Conservation (phyloP, 2,888 invertebrate genomes). For the Parnassius mnemosyne region DNA sequence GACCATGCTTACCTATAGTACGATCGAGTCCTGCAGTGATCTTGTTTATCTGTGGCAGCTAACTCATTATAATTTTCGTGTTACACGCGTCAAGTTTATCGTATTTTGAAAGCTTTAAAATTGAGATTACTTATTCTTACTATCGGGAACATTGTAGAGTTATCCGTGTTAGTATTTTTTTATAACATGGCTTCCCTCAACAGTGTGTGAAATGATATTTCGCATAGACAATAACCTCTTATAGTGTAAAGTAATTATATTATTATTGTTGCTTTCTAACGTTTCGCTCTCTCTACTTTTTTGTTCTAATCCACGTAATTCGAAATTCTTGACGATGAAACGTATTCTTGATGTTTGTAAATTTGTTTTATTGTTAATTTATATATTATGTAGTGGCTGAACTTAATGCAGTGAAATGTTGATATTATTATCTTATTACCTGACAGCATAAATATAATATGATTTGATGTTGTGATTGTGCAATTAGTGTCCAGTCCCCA, state of each 20-base stretch:
- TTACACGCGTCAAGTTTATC: conserved; percentile 48
- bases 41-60: conserved; percentile 55
- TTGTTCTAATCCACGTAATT: conserved; percentile 12
- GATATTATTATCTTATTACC: conserved; percentile 10
- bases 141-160: conserved; percentile 55
- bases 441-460: conserved; percentile 16
- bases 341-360: not conserved
- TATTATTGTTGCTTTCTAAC: conserved; percentile 61
- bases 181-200: conserved; percentile 38
- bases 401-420: conserved; percentile 13
- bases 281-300: conserved; percentile 54
- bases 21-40: conserved; percentile 34
- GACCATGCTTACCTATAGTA: conserved; percentile 42
- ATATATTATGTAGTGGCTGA: conserved; percentile 11
- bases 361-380: conserved; percentile 3
- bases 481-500: conserved; percentile 41
- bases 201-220: conserved; percentile 44
- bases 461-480: conserved; percentile 32
- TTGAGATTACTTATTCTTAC: conserved; percentile 77
- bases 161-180: conserved; percentile 42
- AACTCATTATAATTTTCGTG: conserved; percentile 28
- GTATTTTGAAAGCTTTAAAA: conserved; percentile 74
- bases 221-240: conserved; percentile 63
- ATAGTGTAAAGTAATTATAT: conserved; percentile 32
- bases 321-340: conserved; percentile 1